phyloP scores from a whole-genome alignment of 2,797 vertebrate genomes.

The Centropyge bicolor region DNA sequence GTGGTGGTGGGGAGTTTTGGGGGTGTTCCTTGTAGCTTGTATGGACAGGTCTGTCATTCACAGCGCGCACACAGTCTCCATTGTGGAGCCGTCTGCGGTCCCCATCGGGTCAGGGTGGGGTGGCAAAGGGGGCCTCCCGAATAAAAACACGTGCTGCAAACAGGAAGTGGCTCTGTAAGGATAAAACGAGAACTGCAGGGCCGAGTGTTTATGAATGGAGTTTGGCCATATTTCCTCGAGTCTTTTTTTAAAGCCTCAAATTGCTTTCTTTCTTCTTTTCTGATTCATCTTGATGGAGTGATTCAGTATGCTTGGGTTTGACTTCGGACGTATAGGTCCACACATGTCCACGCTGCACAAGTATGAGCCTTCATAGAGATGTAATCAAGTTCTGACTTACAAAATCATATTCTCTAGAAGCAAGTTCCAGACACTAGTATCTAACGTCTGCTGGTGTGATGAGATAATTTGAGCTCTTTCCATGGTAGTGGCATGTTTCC shows the following conservation, averaged over 20 bases:
- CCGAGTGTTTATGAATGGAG: conserved; percentile 45
- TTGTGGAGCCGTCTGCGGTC: conserved; percentile 76
- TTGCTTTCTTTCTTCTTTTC: conserved; percentile 20
- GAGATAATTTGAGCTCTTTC: conserved; percentile 48
- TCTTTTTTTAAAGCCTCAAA: neutral
- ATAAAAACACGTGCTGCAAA: conserved; percentile 81
- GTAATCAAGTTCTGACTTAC: conserved; percentile 45
- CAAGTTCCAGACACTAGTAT: conserved; percentile 29
- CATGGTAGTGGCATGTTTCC: conserved; percentile 27
- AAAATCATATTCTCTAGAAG: conserved; percentile 45
- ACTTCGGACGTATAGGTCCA: conserved; percentile 10
- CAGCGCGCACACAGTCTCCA: conserved; percentile 76
- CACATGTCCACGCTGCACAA: conserved; percentile 16
- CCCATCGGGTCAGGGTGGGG: conserved; percentile 71
- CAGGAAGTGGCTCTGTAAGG: conserved; percentile 71
- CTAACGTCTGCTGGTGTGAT: conserved; percentile 40
- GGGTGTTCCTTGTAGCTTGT: conserved; percentile 62
- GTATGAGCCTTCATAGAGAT: conserved; percentile 38
- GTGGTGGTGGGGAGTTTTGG: conserved; percentile 14
- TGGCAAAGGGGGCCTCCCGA: conserved; percentile 63
- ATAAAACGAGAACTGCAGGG: conserved; percentile 63
- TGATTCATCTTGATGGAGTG: conserved; percentile 29
- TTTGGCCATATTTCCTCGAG: conserved; percentile 40
- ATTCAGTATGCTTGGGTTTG: conserved; percentile 16
- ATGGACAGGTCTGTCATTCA: conserved; percentile 83